Conservation (phyloP, 2,888 invertebrate species). For the Eupsilia transversa region DNA sequence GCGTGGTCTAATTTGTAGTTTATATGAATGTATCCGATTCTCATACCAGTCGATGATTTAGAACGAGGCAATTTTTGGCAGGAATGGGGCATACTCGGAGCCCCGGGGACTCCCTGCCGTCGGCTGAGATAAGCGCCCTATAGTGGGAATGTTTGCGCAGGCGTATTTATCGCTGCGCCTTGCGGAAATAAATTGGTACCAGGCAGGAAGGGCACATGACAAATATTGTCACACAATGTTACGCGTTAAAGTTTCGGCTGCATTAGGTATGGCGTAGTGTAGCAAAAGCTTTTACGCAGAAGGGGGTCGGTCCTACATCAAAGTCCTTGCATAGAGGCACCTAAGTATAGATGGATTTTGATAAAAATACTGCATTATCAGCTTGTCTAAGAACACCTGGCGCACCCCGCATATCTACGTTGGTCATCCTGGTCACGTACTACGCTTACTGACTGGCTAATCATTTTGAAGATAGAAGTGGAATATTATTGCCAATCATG, state of each 20-base stretch:
- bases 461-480: neutral
- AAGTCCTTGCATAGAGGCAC: neutral
- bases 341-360: neutral
- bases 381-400: neutral
- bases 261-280: slow-evolving; percentile 1
- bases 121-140: slow-evolving; percentile 82
- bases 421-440: neutral
- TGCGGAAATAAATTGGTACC: slow-evolving; percentile 87
- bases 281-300: slow-evolving; percentile 2
- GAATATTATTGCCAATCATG: neutral
- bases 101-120: slow-evolving; percentile 78
- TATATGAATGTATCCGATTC: slow-evolving; percentile 49
- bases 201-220: slow-evolving; percentile 88
- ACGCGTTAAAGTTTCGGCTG: slow-evolving; percentile 12
- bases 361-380: neutral
- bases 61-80: slow-evolving; percentile 50
- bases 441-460: neutral
- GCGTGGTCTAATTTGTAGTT: slow-evolving; percentile 47
- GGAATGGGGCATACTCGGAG: slow-evolving; percentile 46
- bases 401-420: too few species aligned
- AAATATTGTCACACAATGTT: slow-evolving; percentile 81
- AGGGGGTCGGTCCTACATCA: neutral
- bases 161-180: slow-evolving; percentile 82
- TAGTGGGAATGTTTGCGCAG: slow-evolving; percentile 84
- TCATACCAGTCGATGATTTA: slow-evolving; percentile 32